These are phyloP conservation scores for Synergus gifuensis DNA, from an alignment of 2,888 invertebrate genomes.

Conservation along the genomic window DNA sequence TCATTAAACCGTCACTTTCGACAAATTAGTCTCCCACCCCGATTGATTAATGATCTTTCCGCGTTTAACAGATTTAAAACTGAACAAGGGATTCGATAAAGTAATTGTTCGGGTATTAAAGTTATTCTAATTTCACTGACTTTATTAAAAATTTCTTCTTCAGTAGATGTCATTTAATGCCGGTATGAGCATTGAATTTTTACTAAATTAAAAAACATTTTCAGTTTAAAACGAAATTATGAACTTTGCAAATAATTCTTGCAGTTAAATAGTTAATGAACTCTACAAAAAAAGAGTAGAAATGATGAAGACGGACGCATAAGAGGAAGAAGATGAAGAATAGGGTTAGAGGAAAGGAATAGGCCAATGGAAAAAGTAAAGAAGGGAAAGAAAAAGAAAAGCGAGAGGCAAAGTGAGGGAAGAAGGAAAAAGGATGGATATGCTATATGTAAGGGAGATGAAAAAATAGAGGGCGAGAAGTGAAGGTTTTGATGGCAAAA, in stretches of 20 bases:
- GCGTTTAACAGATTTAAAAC: constrained; percentile 6
- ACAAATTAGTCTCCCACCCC: background rate
- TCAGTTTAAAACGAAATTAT: background rate
- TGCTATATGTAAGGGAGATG: background rate
- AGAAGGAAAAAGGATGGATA: constrained; percentile 5
- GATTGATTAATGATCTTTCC: constrained; percentile 7
- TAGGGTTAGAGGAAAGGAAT: background rate
- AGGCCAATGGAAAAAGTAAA: background rate
- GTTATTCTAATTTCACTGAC: background rate
- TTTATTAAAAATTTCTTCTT: background rate
- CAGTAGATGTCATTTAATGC: background rate
- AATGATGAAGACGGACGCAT: background rate
- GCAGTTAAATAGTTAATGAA: background rate
- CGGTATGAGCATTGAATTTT: too few relatives aligned
- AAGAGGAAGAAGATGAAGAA: background rate
- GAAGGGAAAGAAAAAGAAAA: background rate
- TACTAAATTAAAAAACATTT: background rate
- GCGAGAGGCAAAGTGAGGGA: background rate
- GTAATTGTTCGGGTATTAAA: background rate
- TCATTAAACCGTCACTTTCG: constrained; percentile 35
- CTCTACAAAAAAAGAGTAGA: background rate
- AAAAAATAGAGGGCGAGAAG: constrained; percentile 42
- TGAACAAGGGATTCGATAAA: background rate
- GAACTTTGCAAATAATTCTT: background rate
- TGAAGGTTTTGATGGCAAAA: constrained; percentile 50